These are phyloP conservation scores for Erythrocebus patas DNA, from an alignment of 2,113 vertebrate genomes.

Conservation along the genomic window DNA sequence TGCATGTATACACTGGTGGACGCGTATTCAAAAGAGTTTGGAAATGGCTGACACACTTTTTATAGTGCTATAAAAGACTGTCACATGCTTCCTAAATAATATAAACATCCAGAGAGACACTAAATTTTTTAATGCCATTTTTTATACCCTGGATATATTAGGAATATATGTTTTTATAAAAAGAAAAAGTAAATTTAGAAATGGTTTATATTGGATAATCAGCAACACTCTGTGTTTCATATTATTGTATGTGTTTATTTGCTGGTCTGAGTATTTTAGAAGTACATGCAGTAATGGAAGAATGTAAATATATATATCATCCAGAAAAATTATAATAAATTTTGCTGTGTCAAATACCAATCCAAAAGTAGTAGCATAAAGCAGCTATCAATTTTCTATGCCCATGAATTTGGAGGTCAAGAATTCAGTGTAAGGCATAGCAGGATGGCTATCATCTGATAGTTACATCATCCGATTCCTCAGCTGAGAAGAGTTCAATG, in stretches of 20 bases:
- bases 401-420: background rate
- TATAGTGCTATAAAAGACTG: background rate
- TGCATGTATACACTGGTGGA: background rate
- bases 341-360: background rate
- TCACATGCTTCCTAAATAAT: background rate
- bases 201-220: background rate
- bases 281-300: background rate
- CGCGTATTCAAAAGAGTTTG: background rate
- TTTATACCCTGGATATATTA: background rate
- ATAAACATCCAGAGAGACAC: background rate
- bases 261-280: background rate
- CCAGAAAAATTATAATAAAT: background rate
- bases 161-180: conserved; percentile 13
- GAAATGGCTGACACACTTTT: background rate
- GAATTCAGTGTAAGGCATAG: background rate
- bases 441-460: background rate
- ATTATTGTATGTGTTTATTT: background rate
- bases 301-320: background rate
- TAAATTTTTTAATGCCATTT: background rate
- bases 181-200: background rate
- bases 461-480: background rate
- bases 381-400: background rate
- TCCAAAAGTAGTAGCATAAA: background rate
- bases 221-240: background rate
- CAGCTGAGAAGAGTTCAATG: background rate